A percentile compares a stretch with the other conserved stretches of the same genome.
Conservation (phyloP, 2,797 vertebrate genomes). For the Catostomus latipinnis region DNA sequence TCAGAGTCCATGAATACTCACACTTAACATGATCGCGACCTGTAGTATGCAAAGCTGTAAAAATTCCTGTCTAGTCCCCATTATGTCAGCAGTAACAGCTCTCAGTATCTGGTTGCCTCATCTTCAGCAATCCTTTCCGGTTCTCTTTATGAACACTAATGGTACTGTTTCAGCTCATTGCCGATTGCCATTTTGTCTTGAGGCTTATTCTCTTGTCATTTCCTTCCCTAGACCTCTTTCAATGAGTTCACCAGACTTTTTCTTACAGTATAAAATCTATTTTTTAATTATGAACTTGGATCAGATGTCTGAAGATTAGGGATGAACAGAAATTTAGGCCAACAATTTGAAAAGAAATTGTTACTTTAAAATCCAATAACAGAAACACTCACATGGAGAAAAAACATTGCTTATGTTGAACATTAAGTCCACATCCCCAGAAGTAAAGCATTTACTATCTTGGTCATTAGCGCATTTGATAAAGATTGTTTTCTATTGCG, state of each 20-base stretch:
- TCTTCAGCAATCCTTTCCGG: conserved; percentile 30
- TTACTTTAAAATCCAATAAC: too few relatives aligned
- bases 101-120: conserved; percentile 30
- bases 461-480: too few relatives aligned
- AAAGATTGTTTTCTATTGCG: too few relatives aligned
- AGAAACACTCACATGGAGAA: too few relatives aligned
- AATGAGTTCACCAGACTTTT: neutral
- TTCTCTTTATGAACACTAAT: conserved; percentile 44
- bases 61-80: conserved; percentile 35
- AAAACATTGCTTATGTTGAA: too few relatives aligned
- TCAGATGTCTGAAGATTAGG: neutral
- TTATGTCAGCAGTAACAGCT: conserved; percentile 21
- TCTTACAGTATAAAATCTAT: neutral
- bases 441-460: too few relatives aligned
- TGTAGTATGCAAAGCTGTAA: conserved; percentile 44
- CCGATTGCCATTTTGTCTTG: conserved; percentile 37
- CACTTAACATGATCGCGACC: conserved; percentile 47
- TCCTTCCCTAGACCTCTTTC: neutral
- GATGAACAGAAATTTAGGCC: neutral
- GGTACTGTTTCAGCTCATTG: conserved; percentile 42
- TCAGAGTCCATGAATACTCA: conserved; percentile 57
- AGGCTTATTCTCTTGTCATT: conserved; percentile 24
- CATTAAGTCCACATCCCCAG: too few relatives aligned
- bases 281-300: conserved; percentile 11
- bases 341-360: too few relatives aligned